Base-by-base conservation (phyloP, 2,888 invertebrate species). In the Caenorhabditis uteleia region DNA sequence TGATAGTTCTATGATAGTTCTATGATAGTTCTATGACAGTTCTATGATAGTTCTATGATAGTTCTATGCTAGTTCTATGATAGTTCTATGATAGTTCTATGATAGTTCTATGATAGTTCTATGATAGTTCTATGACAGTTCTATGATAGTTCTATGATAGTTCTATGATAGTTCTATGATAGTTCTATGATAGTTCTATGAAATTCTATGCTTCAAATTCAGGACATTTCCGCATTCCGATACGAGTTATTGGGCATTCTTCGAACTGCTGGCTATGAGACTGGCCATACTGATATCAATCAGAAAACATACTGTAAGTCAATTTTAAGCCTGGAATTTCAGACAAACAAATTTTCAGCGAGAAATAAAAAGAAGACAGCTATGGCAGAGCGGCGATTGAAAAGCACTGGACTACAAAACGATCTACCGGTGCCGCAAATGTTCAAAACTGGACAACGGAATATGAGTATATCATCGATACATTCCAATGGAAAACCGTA, bases 191-290 rank as follows among this genome's bases (percentile, higher is more conserved):
- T 10, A 36, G 36, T n/a, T 36, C n/a, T 6, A 10, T 10, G 16
- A 16, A 36, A 10, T 36, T 10, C 23, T 10, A 42, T 20, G 42
- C 8, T 10, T n/a, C 8, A 16, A 46, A 23, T 21, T 21, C 49
- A 74, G 74, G 97, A 97, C 86, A 95, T 97, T 75, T 94, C 93
- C 70, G 93, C 95, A 25, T 95, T 97, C 87, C 90, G 95, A 73
- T 97, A 92, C 86, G 97, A 97, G 86, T 88, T 97, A 39, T 91
- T 97, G 55, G 95, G 95, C 87, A 94, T 97, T 80, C 88, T 97
- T 68, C 91, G 92, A 84, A 92, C 92, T 86, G 93, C 93, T 74
- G 95, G 95, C 80, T 77, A 70, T 65, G 64, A 72, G 29, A 79
- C 77, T 0, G 79, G 79, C 8, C 77, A 77, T 54, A 69, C 70